phyloP scores from a whole-genome alignment of 2,797 vertebrate species.

The Luscinia megarhynchos region DNA sequence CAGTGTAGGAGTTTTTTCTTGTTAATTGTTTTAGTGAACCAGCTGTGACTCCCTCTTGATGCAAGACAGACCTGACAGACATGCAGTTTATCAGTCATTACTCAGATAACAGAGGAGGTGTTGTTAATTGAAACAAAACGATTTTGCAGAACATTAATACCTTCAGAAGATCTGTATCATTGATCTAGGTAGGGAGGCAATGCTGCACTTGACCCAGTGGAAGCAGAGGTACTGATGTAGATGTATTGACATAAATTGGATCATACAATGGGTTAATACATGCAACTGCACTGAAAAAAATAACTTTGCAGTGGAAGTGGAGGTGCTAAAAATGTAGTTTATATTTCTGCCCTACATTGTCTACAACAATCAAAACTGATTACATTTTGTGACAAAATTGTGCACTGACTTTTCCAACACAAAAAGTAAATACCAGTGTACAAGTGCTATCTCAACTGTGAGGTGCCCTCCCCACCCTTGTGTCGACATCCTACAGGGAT shows the following conservation, averaged over 20 bases:
- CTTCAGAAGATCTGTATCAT: background rate
- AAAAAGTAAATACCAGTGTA: background rate
- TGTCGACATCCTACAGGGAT: background rate
- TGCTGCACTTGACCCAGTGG: background rate
- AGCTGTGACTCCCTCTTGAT: background rate
- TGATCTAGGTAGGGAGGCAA: background rate
- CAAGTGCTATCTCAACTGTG: background rate
- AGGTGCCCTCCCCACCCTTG: background rate
- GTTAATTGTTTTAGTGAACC: background rate
- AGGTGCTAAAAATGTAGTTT: background rate
- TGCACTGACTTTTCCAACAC: background rate
- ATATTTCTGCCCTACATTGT: background rate
- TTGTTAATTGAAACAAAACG: constrained; percentile 1
- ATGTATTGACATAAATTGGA: background rate
- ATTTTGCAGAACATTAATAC: background rate
- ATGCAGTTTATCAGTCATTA: background rate
- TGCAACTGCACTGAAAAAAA: background rate
- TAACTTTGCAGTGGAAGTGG: background rate
- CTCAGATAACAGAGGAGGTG: background rate
- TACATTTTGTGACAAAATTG: background rate
- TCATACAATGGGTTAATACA: background rate
- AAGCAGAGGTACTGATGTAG: background rate
- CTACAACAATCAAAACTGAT: background rate
- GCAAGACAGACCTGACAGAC: background rate
- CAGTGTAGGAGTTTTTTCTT: background rate